phyloP scores from a whole-genome alignment of 1,140 invertebrate genomes.

The Caenorhabditis brenneri region DNA sequence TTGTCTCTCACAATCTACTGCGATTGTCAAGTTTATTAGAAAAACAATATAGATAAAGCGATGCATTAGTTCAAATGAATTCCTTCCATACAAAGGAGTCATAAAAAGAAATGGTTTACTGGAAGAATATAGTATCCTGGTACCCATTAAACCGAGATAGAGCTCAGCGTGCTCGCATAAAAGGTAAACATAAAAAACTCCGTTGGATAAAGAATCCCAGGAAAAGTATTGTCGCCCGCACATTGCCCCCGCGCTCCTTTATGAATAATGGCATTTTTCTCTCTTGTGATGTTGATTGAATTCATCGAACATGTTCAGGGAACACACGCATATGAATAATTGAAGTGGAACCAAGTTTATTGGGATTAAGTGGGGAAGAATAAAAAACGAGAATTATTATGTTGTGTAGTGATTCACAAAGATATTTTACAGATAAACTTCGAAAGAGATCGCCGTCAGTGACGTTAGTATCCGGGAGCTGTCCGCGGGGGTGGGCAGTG shows the following conservation, averaged over 20 bases:
- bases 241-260: not conserved
- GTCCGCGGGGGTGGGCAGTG: constrained; percentile 54
- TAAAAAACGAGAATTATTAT: not conserved
- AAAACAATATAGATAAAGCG: no score
- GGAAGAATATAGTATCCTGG: not conserved
- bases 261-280: not conserved
- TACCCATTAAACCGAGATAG: no score
- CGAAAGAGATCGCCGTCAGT: not conserved
- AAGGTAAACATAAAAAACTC: not conserved
- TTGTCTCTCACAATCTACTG: not conserved
- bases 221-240: not conserved
- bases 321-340: constrained; percentile 16
- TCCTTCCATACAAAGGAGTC: no score
- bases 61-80: no score
- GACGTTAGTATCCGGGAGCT: constrained; percentile 51
- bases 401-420: constrained; percentile 4
- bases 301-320: not conserved
- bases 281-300: not conserved
- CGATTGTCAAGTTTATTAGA: no score
- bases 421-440: constrained; percentile 26
- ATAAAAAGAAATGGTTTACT: not conserved
- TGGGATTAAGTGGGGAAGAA: not conserved
- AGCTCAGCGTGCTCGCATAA: not conserved
- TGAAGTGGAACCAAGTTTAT: not conserved
- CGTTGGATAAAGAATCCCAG: not conserved